Conservation (phyloP, 2,888 invertebrate species). For the Calameuta idolon region DNA sequence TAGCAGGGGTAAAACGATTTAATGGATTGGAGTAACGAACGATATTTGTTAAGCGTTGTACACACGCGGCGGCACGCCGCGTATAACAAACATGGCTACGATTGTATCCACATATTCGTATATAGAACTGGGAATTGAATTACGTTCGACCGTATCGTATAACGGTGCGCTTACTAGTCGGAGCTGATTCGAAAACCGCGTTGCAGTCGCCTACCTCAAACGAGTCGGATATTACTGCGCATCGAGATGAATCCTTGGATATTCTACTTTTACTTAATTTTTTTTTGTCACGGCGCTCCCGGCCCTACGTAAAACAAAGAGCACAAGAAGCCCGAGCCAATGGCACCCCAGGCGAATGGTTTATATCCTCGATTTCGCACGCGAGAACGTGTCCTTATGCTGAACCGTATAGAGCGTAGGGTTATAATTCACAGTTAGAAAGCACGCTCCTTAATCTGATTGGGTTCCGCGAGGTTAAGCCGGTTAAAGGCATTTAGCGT, state of each 20-base stretch:
- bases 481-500: conserved; percentile 10
- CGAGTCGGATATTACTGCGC: background rate
- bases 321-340: background rate
- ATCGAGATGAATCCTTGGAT: background rate
- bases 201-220: background rate
- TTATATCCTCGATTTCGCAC: background rate
- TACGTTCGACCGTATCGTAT: conserved; percentile 47
- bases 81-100: conserved; percentile 42
- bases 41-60: conserved; percentile 32
- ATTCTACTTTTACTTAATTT: background rate
- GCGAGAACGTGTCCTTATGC: conserved; percentile 1
- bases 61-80: conserved; percentile 33
- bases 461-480: conserved; percentile 28
- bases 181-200: conserved; percentile 18
- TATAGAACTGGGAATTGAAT: conserved; percentile 37
- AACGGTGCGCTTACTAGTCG: conserved; percentile 43
- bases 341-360: background rate
- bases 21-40: conserved; percentile 30
- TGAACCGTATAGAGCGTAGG: conserved; percentile 30
- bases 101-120: conserved; percentile 31
- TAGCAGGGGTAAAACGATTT: conserved; percentile 23
- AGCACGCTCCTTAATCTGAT: conserved; percentile 55
- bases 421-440: conserved; percentile 54
- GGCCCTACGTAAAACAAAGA: background rate
- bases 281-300: background rate